Evolutionary conservation across 1,140 invertebrate genomes (phyloP), one percentile per base, ranked within the genome.

Genomic region (Adelges cooleyi): DNA sequence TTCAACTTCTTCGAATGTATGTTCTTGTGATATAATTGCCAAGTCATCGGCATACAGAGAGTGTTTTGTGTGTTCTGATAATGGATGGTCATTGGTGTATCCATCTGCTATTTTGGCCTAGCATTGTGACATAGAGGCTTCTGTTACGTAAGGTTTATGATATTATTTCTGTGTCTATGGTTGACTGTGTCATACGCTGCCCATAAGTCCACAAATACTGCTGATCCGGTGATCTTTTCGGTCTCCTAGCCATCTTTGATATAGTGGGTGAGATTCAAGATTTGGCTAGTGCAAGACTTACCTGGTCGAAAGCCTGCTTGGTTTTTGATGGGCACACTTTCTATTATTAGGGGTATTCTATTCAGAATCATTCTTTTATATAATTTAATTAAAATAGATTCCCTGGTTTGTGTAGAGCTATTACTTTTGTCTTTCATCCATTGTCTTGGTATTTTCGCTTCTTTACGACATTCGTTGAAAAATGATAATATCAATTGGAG

Each of bases 221-320:
- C 68, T n/a, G n/a, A n/a, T 2, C 56, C 54, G n/a, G 68, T 67
- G 9, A 67, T 48, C n/a, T 52, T 44, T 42, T 54, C 46, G 52
- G 56, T 36, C 27, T 69, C 56, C 22, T 65, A 69, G 15, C 66
- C 66, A 33, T 69, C 66, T 33, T 69, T 66, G 22, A 67, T 67
- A 33, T 66, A 46, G 20, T 67, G 49, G 15, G 50, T 54, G 2
- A 69, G 42, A 18, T 67, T 69, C 15, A 67, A 22, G 17, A 69
- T 33, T 20, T 69, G 68, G n/a, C 59, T 49, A 9, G 42, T 46
- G 38, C 68, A 69, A 17, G 40, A 53, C 33, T 56, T 68, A 11
- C 52, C 65, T 20, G 52, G 65, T 48, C 65, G 42, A 48, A 68
- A 68, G 13, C 65, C 67, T 11, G 65, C 67, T 36, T 68, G 67